A percentile compares a stretch with the other conserved stretches of the same genome.
phyloP scores from a whole-genome alignment of 1,140 invertebrate genomes.

The Halictus rubicundus region DNA sequence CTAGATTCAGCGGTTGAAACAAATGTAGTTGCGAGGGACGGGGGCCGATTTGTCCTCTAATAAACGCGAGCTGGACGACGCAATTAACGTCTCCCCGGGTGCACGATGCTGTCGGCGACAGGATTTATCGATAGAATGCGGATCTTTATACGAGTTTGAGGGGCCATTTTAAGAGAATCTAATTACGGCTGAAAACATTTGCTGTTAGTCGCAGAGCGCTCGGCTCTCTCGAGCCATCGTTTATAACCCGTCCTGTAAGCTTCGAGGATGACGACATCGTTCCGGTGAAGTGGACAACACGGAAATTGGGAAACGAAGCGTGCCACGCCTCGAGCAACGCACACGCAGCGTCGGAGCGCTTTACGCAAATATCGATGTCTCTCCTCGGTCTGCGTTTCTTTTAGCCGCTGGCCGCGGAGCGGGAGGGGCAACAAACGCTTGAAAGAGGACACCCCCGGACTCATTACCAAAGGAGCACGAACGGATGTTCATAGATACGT shows the following conservation, averaged over 20 bases:
- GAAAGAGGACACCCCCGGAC: constrained; percentile 18
- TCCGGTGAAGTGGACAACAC: neutral
- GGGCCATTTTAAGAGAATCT: too few relatives aligned
- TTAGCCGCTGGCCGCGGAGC: neutral
- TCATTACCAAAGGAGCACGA: constrained; percentile 44
- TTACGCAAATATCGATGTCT: constrained; percentile 14
- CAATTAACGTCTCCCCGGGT: too few relatives aligned
- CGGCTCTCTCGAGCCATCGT: too few relatives aligned
- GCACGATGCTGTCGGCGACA: too few relatives aligned
- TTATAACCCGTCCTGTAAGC: too few relatives aligned
- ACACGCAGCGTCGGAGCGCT: neutral
- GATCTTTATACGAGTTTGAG: neutral
- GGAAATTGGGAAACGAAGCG: neutral
- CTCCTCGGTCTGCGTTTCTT: neutral
- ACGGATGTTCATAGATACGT: constrained; percentile 32
- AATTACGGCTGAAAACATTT: too few relatives aligned
- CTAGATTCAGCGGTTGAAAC: too few relatives aligned
- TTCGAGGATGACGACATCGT: too few relatives aligned
- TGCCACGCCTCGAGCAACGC: neutral
- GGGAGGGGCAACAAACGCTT: constrained; percentile 5
- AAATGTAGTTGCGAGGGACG: too few relatives aligned
- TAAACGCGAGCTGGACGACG: too few relatives aligned
- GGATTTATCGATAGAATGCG: neutral
- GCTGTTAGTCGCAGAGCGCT: too few relatives aligned
- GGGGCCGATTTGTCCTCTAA: too few relatives aligned